Conservation (phyloP, 2,113 vertebrate genomes). For the Phalacrocorax pelagicus region DNA sequence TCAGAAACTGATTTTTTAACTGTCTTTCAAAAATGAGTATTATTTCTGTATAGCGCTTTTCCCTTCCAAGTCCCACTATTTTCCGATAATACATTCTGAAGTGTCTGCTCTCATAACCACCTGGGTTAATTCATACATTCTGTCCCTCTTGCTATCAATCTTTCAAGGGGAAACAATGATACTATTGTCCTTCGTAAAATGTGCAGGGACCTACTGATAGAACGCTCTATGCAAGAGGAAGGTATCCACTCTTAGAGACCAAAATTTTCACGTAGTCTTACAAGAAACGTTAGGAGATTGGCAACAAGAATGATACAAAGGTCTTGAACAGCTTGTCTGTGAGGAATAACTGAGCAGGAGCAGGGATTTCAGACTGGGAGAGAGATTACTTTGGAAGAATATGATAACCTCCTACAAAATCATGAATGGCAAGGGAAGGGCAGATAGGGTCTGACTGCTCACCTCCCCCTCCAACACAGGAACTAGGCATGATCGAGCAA, state of each 20-base stretch:
- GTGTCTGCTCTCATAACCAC: not conserved
- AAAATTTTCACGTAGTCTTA: not conserved
- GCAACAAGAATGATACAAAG: not conserved
- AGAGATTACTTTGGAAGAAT: not conserved
- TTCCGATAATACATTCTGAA: not conserved
- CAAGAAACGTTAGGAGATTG: not conserved
- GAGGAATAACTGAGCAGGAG: not conserved
- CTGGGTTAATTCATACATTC: not conserved
- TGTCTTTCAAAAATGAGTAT: not conserved
- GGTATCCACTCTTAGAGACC: not conserved
- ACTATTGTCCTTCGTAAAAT: not conserved
- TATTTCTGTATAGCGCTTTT: not conserved
- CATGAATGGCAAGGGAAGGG: not conserved
- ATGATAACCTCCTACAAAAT: not conserved
- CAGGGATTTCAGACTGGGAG: not conserved
- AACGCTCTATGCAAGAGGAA: not conserved
- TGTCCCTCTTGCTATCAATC: not conserved
- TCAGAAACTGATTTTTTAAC: not conserved
- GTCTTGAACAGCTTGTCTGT: not conserved
- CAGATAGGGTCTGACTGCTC: not conserved
- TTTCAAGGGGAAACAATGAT: not conserved
- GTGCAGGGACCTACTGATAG: not conserved
- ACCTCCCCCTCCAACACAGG: not conserved
- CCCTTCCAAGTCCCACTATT: not conserved
- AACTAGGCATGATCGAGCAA: not conserved